These are phyloP conservation scores for Pyrgilauda ruficollis DNA, from an alignment of 2,113 vertebrate genomes.

Conservation along the genomic window DNA sequence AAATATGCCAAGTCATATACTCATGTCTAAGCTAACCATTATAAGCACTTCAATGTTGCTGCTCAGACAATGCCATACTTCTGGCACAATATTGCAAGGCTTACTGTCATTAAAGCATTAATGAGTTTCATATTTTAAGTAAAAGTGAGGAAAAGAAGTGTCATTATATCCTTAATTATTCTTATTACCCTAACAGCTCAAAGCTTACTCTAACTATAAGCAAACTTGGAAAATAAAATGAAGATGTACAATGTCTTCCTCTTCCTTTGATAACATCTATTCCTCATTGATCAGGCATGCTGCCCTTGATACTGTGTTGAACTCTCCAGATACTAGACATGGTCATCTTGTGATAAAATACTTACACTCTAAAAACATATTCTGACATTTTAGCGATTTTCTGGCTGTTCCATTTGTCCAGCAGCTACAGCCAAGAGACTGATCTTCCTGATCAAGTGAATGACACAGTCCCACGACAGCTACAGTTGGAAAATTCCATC, in stretches of 20 bases:
- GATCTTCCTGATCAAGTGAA: neutral
- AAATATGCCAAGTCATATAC: neutral
- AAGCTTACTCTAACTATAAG: neutral
- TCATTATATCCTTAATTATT: neutral
- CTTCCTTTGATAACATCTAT: neutral
- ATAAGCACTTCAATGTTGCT: neutral
- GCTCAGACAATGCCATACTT: conserved; percentile 25
- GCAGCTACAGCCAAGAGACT: neutral
- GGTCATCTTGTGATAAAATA: neutral
- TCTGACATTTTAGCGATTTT: neutral
- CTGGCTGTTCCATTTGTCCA: neutral
- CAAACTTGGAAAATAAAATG: neutral
- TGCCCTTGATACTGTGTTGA: neutral
- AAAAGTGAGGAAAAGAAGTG: neutral
- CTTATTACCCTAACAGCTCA: neutral
- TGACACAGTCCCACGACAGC: neutral
- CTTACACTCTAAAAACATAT: neutral
- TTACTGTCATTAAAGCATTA: neutral
- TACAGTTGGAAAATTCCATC: neutral
- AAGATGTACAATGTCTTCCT: neutral
- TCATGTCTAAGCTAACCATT: neutral
- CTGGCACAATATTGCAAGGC: neutral
- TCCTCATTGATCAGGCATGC: neutral
- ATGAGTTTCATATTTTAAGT: neutral
- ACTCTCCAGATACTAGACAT: neutral